Evolutionary conservation across 2,113 vertebrate genomes (phyloP).

Genomic region (Megatriorchis doriae): DNA sequence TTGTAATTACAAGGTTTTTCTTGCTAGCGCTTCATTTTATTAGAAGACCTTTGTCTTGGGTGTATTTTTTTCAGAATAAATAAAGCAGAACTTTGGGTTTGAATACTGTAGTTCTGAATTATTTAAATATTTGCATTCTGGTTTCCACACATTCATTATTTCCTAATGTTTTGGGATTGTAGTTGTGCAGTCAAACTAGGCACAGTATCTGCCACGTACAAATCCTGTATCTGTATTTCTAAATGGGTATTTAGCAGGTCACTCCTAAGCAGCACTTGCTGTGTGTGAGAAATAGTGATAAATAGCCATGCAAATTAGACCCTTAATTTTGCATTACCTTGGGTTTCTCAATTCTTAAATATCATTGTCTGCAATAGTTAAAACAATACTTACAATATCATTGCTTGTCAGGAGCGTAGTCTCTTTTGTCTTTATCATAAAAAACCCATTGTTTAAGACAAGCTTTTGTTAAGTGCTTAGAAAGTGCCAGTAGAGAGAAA

Average conservation of each 20-base stretch:
- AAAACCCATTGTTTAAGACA: conserved; percentile 38
- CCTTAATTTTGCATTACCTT: not conserved
- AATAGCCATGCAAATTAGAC: not conserved
- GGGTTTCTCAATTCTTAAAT: not conserved
- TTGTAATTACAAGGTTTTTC: not conserved
- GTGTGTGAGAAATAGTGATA: not conserved
- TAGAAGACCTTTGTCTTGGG: not conserved
- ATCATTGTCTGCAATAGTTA: not conserved
- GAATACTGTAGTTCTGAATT: not conserved
- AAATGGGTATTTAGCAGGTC: not conserved
- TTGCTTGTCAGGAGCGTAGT: not conserved
- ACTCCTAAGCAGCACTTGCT: not conserved
- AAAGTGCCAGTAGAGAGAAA: not conserved
- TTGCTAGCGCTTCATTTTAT: not conserved
- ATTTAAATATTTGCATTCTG: not conserved
- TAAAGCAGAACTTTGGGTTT: not conserved
- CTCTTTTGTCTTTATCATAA: conserved; percentile 16
- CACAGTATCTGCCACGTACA: not conserved
- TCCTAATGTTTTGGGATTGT: not conserved
- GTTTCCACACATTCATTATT: not conserved
- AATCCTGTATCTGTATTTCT: not conserved
- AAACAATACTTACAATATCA: not conserved
- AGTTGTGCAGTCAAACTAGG: not conserved
- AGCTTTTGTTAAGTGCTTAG: conserved; percentile 45
- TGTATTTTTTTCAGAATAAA: not conserved